Evolutionary conservation across 2,113 vertebrate genomes (phyloP), one percentile per base, ranked within the genome.

Genomic region (Odontophorus gujanensis): DNA sequence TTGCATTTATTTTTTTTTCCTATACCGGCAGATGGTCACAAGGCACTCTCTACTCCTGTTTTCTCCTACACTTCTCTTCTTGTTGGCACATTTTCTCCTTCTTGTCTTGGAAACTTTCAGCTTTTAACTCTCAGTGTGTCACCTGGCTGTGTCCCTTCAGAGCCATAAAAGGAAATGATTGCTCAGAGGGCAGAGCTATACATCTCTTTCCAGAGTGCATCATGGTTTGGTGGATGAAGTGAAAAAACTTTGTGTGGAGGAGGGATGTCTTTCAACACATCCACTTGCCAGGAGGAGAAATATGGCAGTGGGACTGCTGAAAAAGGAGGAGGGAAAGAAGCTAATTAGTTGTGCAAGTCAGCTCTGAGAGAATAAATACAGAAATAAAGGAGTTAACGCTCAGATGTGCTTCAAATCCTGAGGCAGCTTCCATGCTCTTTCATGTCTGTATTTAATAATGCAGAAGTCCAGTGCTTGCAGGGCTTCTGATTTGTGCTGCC

Each of bases 251-350:
- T 50, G 20, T 82, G 79, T 90, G 93, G 87, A 96, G 81, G 90
- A 94, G 91, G 68, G 43, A 43, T 92, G 88, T 85, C 72, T 94
- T 94, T 95, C 85, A 95, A 90, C 71, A 90, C 58, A 89, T 71
- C 69, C 42, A 45, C 81, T 95, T 92, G 78, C 77, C 89, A 91
- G 69, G 43, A 32, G 61, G 91, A 95, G 69, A 86, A 95, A 87
- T n/a, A 93, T 5, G 47, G 77, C 61, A 91, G 76, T 55, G 87
- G 25, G 15, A 5, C 28, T 87, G 72, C 21, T 78, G 47, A 19
- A 25, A 38, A 53, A 72, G 47, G 22, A 91, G 71, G 50, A 89
- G 40, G 48, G 61, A 45, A 85, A 85, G 3, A 13, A 89, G 30
- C 28, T 95, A 92, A 94, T 96, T 90, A 93, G 32, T 74, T 89